Evolutionary conservation across 2,797 vertebrate species (phyloP), one percentile per base, ranked within the genome.

Genomic region (Rallus crepitans): DNA sequence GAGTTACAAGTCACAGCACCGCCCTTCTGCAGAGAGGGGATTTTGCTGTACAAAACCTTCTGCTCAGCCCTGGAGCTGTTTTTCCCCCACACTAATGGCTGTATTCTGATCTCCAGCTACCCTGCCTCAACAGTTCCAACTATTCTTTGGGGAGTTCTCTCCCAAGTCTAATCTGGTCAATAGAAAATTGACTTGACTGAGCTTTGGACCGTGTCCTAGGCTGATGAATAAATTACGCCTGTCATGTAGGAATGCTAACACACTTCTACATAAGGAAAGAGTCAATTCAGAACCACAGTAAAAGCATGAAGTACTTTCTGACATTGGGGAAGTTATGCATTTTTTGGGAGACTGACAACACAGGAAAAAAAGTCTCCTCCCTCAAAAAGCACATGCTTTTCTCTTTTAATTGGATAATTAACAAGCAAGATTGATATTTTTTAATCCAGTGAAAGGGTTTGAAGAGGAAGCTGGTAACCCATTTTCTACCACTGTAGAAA

Each of bases 241-340:
- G 70, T 57, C n/a, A 15, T 33, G 64, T 18, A 82, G 82, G 91
- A 96, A 94, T 94, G 76, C 73, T 95, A 92, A 30, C 59, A 60
- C 42, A 11, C 93, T 95, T 52, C 90, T 64, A 85, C 88, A 93
- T 66, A 79, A 68, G 89, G 94, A 57, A 64, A 80, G 59, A 85
- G 56, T 52, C 71, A 1, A 47, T 63, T 72, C 55, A 86, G 71
- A 94, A 39, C 33, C 71, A 45, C 19, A 33, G 56, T 11, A 87
- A 95, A 81, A 35, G 66, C 90, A 82, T 53, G 20, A 91, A 83
- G 66, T 11, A 33, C 53, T 95, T 94, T 57, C 63, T 87, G 78
- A 78, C 73, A 80, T 55, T 77, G 42, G 57, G 65, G 14, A 39
- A 82, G 40, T 50, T n/a, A 11, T 10, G 39, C 79, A 57, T 66